phyloP scores from a whole-genome alignment of 2,888 invertebrate genomes.

The Tetragnatha montana region DNA sequence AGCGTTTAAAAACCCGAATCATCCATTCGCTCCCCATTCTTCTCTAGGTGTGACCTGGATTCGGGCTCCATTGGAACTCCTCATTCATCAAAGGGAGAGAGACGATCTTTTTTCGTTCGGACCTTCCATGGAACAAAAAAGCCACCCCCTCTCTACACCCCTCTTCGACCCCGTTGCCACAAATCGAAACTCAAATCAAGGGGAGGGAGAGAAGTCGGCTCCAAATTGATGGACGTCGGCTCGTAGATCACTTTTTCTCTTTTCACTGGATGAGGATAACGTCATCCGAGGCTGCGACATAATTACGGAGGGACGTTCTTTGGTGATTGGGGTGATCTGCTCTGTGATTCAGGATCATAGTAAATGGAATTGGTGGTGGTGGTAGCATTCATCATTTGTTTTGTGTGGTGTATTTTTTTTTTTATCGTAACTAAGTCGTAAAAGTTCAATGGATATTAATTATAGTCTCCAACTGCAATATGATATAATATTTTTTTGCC shows the following conservation, averaged over 20 bases:
- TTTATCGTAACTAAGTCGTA: too few relatives aligned
- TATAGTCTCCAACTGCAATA: background rate
- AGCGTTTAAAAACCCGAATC: too few relatives aligned
- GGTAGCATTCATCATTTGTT: too few relatives aligned
- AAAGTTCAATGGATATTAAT: background rate
- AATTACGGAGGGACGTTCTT: too few relatives aligned
- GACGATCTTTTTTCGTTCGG: slow-evolving; percentile 61
- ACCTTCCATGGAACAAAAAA: slow-evolving; percentile 59
- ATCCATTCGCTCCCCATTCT: too few relatives aligned
- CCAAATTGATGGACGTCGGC: slow-evolving; percentile 5
- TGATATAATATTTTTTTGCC: background rate
- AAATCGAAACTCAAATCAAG: slow-evolving; percentile 65
- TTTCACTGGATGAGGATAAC: too few relatives aligned
- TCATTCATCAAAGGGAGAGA: slow-evolving; percentile 65
- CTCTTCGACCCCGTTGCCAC: slow-evolving; percentile 25
- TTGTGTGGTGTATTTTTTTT: too few relatives aligned
- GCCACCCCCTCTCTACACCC: slow-evolving; percentile 11
- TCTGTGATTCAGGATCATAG: too few relatives aligned
- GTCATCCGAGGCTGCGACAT: too few relatives aligned
- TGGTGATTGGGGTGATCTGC: too few relatives aligned
- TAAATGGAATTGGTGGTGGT: too few relatives aligned
- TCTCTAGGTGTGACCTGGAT: slow-evolving; percentile 64
- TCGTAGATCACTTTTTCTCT: background rate
- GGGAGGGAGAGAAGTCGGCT: slow-evolving; percentile 10
- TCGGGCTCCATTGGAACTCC: slow-evolving; percentile 64